These are phyloP conservation scores for Numenius arquata DNA, from an alignment of 2,113 vertebrate genomes.

Conservation along the genomic window DNA sequence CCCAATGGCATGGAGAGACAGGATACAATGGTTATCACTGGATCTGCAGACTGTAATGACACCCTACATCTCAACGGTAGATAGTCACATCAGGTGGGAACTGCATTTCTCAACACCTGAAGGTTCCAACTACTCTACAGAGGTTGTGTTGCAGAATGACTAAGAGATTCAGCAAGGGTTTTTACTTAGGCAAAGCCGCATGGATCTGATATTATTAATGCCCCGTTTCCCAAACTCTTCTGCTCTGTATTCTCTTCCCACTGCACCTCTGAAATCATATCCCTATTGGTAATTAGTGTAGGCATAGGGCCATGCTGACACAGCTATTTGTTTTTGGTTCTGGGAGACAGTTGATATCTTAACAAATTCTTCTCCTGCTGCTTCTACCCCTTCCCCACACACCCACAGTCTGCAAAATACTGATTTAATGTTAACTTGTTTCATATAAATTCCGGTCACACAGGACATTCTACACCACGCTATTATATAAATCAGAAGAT, in stretches of 20 bases:
- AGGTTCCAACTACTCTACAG: not conserved
- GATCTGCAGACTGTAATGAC: not conserved
- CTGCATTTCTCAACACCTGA: not conserved
- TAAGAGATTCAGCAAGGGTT: not conserved
- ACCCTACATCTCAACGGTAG: not conserved
- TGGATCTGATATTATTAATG: fast-evolving
- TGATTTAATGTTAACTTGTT: not conserved
- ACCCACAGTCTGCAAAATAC: not conserved
- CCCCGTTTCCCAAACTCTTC: not conserved
- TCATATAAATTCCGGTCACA: not conserved
- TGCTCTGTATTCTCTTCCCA: not conserved
- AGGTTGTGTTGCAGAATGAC: not conserved
- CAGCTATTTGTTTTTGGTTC: not conserved
- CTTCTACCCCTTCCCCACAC: not conserved
- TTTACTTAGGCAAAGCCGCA: not conserved
- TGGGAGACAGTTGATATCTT: not conserved
- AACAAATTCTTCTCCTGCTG: not conserved
- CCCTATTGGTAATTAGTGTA: not conserved
- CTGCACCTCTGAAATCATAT: not conserved
- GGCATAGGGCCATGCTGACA: not conserved
- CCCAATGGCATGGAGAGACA: not conserved
- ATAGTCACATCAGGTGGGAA: not conserved
- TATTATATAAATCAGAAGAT: not conserved
- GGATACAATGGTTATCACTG: not conserved
- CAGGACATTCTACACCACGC: not conserved